phyloP scores from a whole-genome alignment of 2,797 vertebrate genomes.

The Pangasius larnaudii region DNA sequence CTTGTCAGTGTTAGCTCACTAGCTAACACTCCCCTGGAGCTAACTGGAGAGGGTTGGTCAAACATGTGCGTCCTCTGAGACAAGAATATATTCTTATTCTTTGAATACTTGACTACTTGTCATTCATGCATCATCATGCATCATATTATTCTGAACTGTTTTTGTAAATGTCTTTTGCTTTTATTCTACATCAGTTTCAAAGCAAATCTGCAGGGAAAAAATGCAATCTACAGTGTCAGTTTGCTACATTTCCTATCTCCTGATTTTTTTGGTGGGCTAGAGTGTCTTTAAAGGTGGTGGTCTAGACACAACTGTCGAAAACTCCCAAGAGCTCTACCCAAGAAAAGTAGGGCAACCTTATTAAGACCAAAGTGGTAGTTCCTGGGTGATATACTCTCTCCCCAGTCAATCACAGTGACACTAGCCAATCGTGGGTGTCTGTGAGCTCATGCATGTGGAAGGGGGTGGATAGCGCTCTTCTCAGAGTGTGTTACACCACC shows the following conservation, averaged over 20 bases:
- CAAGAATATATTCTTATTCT: not conserved
- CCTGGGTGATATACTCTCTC: not conserved
- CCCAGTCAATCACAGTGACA: not conserved
- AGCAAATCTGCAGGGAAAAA: not conserved
- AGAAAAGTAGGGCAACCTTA: not conserved
- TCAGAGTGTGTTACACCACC: not conserved
- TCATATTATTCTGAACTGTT: not conserved
- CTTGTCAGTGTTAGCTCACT: not conserved
- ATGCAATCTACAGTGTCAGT: not conserved
- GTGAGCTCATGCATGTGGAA: not conserved
- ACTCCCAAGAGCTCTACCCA: not conserved
- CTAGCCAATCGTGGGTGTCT: no score
- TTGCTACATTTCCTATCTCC: not conserved
- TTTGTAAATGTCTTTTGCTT: not conserved
- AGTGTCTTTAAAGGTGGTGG: not conserved
- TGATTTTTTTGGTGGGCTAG: not conserved
- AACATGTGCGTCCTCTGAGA: no score
- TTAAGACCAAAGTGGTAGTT: not conserved
- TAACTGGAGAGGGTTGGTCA: not conserved
- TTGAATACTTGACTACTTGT: not conserved
- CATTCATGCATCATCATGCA: not conserved
- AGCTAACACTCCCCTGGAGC: not conserved
- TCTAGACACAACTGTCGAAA: not conserved
- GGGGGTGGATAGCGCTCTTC: not conserved
- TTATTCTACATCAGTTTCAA: not conserved